Percentiles rank a stretch among this genome's conserved stretches.
phyloP scores from a whole-genome alignment of 2,888 invertebrate species.

The Pseudanteris insignis region DNA sequence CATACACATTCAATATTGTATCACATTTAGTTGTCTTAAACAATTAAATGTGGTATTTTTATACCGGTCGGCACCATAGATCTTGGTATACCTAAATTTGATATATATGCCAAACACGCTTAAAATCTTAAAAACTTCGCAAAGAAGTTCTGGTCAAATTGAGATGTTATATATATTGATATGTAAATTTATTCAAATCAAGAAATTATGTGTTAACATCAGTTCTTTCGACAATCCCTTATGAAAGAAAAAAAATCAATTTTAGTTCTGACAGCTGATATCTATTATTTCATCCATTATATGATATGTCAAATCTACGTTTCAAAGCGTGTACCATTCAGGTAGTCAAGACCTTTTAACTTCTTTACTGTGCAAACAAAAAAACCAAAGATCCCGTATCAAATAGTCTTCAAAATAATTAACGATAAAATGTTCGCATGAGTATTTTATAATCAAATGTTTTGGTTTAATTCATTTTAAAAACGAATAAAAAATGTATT shows the following conservation, averaged over 20 bases:
- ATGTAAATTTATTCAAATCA: slow-evolving; percentile 22
- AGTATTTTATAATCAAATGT: too few species aligned
- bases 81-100: slow-evolving; percentile 13
- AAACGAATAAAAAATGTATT: too few species aligned
- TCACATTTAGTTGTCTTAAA: too few species aligned
- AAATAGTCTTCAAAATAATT: too few species aligned
- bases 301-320: slow-evolving; percentile 12
- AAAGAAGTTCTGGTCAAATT: slow-evolving; percentile 12
- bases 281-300: slow-evolving; percentile 15
- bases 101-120: slow-evolving; percentile 12
- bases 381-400: too few species aligned
- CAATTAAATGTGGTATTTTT: too few species aligned
- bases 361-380: neutral
- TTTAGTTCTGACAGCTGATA: slow-evolving; percentile 14
- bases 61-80: slow-evolving; percentile 3
- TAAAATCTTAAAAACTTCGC: slow-evolving; percentile 1
- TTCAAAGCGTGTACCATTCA: slow-evolving; percentile 11
- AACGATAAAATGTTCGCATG: too few species aligned
- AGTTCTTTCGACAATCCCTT: slow-evolving; percentile 9
- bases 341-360: slow-evolving; percentile 6
- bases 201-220: slow-evolving; percentile 6
- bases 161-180: slow-evolving; percentile 18
- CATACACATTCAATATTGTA: too few species aligned
- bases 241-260: slow-evolving; percentile 7
- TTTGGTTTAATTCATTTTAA: too few species aligned